A percentile compares a stretch with the other conserved stretches of the same genome.
Conservation (phyloP, 2,797 vertebrate genomes). For the Orientallactaga sibirica region DNA sequence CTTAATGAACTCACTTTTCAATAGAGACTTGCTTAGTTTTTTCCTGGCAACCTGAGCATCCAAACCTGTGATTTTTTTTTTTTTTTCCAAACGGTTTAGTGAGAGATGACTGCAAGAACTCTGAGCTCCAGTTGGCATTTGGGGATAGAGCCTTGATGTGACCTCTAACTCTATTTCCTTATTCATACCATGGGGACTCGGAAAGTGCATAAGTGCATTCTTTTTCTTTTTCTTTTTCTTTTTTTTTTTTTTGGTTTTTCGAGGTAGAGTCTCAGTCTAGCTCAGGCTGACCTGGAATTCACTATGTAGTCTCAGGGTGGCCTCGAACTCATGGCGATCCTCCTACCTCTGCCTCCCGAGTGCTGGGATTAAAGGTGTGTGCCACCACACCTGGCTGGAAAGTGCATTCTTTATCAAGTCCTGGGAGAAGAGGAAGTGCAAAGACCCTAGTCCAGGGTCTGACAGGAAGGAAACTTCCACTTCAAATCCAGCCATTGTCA, state of each 20-base stretch:
- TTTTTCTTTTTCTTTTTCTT: no score
- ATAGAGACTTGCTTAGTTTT: neutral
- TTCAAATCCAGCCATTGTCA: neutral
- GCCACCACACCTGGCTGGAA: neutral
- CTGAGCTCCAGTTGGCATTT: neutral
- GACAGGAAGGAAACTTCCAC: no score
- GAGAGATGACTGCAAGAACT: neutral
- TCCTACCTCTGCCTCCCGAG: no score
- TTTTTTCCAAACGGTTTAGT: neutral
- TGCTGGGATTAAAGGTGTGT: no score
- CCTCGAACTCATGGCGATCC: no score
- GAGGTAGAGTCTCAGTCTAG: no score
- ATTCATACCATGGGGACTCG: neutral
- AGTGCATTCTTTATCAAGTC: neutral
- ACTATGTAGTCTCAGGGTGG: no score
- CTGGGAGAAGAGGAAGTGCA: neutral
- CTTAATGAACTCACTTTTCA: conserved; percentile 49
- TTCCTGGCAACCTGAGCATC: neutral
- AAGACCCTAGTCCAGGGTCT: neutral
- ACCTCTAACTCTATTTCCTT: conserved; percentile 2
- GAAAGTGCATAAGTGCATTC: neutral
- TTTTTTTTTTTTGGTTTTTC: no score
- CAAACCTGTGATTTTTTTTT: neutral
- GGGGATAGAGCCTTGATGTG: neutral
- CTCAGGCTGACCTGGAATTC: no score